Conservation (phyloP, 2,797 vertebrate genomes). For the Microctenopoma steveboyesi region DNA sequence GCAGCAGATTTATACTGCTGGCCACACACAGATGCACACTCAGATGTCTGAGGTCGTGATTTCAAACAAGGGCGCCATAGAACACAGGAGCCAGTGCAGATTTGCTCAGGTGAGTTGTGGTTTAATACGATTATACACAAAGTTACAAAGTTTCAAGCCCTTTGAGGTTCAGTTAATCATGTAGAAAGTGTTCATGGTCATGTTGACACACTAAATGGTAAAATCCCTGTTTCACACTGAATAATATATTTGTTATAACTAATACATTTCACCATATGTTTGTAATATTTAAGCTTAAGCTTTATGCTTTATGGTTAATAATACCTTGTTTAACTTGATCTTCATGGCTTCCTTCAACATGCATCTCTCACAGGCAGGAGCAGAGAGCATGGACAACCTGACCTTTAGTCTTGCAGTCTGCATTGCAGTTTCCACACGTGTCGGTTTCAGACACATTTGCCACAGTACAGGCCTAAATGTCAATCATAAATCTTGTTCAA, state of each 20-base stretch:
- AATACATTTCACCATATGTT: not conserved
- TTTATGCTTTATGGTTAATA: not conserved
- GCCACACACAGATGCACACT: slow-evolving; percentile 62
- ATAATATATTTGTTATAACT: not conserved
- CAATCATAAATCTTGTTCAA: slow-evolving; percentile 35
- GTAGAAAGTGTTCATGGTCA: slow-evolving; percentile 10
- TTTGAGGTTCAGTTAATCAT: slow-evolving; percentile 9
- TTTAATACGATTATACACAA: not conserved
- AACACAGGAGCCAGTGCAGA: not conserved
- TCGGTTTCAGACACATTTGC: slow-evolving; percentile 31
- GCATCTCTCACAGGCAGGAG: slow-evolving; percentile 2
- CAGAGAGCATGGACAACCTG: slow-evolving; percentile 43
- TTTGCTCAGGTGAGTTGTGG: not conserved
- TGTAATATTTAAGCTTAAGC: not conserved
- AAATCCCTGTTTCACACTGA: not conserved
- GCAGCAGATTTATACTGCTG: slow-evolving; percentile 40
- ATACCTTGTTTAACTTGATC: slow-evolving; percentile 1
- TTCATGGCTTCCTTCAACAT: slow-evolving; percentile 34
- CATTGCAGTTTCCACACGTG: slow-evolving; percentile 59
- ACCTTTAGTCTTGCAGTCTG: slow-evolving; percentile 52
- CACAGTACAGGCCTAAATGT: slow-evolving; percentile 27
- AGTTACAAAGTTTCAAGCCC: not conserved
- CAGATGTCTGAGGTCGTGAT: slow-evolving; percentile 35
- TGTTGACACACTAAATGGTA: not conserved
- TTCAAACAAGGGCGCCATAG: slow-evolving; percentile 12